A percentile compares a stretch with the other conserved stretches of the same genome.
Evolutionary conservation across 2,797 vertebrate species (phyloP).

Genomic region (Alectoris magna): DNA sequence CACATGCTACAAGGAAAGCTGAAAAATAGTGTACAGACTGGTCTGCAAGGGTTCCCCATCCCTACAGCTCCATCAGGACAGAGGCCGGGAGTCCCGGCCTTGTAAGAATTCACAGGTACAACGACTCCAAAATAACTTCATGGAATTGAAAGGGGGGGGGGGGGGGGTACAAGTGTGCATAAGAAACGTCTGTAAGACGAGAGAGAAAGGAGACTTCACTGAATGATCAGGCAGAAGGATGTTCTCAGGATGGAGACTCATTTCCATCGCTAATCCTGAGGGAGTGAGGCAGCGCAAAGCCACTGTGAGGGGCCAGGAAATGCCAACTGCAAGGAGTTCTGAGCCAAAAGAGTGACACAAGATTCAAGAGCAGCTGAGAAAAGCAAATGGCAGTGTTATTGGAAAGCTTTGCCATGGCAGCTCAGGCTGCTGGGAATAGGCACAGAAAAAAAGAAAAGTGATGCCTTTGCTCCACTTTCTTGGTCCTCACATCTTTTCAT

Average conservation of each 20-base stretch:
- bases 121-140: neutral
- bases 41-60: neutral
- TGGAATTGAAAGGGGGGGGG: accelerated
- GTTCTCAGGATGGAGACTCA: neutral
- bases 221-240: neutral
- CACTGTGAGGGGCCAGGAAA: neutral
- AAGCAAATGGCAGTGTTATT: neutral
- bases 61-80: accelerated
- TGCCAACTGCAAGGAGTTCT: neutral
- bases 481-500: neutral
- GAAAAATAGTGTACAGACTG: neutral
- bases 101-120: neutral
- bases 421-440: neutral
- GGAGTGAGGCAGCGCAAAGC: neutral
- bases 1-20: neutral
- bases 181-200: neutral
- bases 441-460: neutral
- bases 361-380: neutral
- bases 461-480: neutral
- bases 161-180: neutral
- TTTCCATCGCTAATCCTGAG: neutral
- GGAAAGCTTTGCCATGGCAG: neutral
- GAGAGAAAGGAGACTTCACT: neutral
- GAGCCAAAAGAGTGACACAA: neutral
- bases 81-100: neutral